Percentiles rank a stretch among this genome's conserved stretches.
phyloP scores from a whole-genome alignment of 2,797 vertebrate genomes.

The Scolopax rusticola region DNA sequence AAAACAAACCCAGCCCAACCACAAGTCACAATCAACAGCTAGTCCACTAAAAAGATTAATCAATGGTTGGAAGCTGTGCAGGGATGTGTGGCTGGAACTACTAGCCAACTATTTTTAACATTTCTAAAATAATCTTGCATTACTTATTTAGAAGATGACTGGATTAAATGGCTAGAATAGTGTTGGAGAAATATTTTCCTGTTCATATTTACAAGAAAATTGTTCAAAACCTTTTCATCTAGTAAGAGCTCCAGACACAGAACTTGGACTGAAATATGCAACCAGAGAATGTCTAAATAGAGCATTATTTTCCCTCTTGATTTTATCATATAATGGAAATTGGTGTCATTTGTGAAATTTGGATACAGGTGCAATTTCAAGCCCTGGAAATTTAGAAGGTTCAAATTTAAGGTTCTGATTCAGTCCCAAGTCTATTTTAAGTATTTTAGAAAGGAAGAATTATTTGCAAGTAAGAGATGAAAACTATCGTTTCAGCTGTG shows the following conservation, averaged over 20 bases:
- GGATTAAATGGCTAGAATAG: background rate
- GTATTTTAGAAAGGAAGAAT: background rate
- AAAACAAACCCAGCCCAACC: background rate
- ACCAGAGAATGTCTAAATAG: background rate
- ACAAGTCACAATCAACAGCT: background rate
- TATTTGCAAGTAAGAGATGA: background rate
- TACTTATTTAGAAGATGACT: background rate
- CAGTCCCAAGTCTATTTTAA: background rate
- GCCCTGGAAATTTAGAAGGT: background rate
- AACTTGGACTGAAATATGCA: background rate
- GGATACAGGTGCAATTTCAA: background rate
- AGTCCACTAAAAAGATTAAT: background rate
- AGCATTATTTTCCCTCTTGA: background rate
- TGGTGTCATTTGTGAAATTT: background rate
- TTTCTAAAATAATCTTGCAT: background rate
- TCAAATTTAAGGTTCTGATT: conserved; percentile 6
- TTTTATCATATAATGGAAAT: background rate
- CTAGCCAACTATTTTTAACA: background rate
- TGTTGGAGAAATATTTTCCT: background rate
- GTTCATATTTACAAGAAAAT: background rate
- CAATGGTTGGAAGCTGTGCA: background rate
- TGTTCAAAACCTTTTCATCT: background rate
- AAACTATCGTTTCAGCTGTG: conserved; percentile 9
- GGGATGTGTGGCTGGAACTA: background rate
- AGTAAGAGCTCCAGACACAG: background rate